phyloP scores from a whole-genome alignment of 2,113 vertebrate genomes.

The Numida meleagris region DNA sequence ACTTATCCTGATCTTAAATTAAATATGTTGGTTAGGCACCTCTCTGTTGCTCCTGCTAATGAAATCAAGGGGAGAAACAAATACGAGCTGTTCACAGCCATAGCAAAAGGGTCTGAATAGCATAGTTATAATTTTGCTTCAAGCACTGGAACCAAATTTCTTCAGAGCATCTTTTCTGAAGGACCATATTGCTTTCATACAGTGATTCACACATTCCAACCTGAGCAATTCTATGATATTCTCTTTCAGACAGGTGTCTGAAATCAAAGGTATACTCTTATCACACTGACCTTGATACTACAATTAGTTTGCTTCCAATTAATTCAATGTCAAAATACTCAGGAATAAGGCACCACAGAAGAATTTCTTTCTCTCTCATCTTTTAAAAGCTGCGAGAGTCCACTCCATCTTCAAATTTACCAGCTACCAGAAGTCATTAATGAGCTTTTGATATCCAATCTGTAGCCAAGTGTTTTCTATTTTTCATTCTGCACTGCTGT shows the following conservation, averaged over 20 bases:
- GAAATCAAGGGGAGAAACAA: background rate
- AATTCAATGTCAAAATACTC: background rate
- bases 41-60: background rate
- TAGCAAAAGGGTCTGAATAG: background rate
- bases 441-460: background rate
- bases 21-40: background rate
- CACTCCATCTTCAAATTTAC: background rate
- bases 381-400: background rate
- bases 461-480: background rate
- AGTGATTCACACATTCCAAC: background rate
- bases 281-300: background rate
- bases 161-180: background rate
- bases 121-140: background rate
- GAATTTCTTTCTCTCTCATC: background rate
- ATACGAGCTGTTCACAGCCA: background rate
- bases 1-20: background rate
- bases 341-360: background rate
- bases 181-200: accelerated
- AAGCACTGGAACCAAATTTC: background rate
- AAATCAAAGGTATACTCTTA: background rate
- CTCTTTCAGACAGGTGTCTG: background rate
- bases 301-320: background rate
- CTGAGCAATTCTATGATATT: too few species aligned
- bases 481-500: background rate
- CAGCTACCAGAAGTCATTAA: background rate